Conservation (phyloP, 2,888 invertebrate genomes). For the Lasioglossum lativentre region DNA sequence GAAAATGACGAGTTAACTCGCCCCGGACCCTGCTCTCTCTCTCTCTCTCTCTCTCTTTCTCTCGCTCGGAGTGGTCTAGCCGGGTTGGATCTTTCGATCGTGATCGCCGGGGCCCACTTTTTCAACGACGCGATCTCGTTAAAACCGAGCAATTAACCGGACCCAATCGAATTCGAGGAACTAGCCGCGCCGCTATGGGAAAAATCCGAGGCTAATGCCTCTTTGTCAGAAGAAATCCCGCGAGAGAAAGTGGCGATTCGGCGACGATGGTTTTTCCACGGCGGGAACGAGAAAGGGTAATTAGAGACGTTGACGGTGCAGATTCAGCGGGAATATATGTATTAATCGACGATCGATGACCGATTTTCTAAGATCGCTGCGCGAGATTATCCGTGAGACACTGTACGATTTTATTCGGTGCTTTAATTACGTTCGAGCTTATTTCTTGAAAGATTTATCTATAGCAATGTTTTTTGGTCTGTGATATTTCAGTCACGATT, state of each 20-base stretch:
- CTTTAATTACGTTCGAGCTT: background rate
- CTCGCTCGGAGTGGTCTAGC: constrained; percentile 1
- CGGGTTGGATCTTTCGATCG: constrained; percentile 12
- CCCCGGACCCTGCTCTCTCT: constrained; percentile 16
- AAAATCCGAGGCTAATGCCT: background rate
- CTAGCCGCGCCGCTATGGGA: background rate
- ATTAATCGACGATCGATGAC: background rate
- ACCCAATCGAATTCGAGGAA: constrained; percentile 3
- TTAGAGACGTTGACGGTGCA: background rate
- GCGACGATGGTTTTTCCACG: background rate
- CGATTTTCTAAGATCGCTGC: background rate
- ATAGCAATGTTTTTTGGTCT: background rate
- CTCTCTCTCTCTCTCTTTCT: background rate
- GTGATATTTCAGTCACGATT: background rate
- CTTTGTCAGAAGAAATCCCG: background rate
- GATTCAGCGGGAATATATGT: background rate
- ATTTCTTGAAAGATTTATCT: background rate
- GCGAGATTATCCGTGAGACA: background rate
- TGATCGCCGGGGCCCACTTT: constrained; percentile 6
- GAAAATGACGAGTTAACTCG: constrained; percentile 37
- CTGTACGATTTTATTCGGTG: background rate
- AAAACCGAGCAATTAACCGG: background rate
- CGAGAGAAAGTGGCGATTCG: constrained; percentile 5
- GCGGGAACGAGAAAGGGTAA: background rate
- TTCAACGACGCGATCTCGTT: background rate